Conservation (phyloP, 2,113 vertebrate species). For the Gymnocephalus cernua region DNA sequence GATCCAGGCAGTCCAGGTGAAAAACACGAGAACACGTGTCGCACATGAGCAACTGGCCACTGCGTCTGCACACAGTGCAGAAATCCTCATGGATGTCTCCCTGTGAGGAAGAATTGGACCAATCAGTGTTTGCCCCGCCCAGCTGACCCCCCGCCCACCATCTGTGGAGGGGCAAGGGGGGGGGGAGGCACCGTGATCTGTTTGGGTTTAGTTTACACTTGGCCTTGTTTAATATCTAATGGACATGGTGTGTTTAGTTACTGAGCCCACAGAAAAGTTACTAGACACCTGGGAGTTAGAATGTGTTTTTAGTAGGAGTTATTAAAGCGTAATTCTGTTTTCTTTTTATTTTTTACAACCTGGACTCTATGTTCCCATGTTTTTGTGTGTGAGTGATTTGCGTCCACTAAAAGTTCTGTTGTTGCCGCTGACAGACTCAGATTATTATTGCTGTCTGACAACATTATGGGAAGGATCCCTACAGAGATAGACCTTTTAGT, state of each 20-base stretch:
- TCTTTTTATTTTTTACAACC: no score
- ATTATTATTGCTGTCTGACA: no score
- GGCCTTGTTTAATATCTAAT: conserved; percentile 50
- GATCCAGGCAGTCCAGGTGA: conserved; percentile 99
- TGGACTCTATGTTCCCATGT: no score
- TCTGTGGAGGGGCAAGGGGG: conserved; percentile 45
- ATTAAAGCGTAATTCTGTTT: background rate
- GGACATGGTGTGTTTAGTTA: conserved; percentile 65
- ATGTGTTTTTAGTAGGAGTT: conserved; percentile 57
- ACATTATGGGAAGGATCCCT: no score
- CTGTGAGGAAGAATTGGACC: conserved; percentile 90
- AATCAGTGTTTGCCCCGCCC: conserved; percentile 82
- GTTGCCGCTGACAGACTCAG: no score
- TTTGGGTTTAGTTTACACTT: conserved; percentile 48
- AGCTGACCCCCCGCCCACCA: conserved; percentile 71
- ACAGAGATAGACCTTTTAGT: no score
- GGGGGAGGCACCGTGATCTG: conserved; percentile 57
- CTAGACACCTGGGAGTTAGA: conserved; percentile 49
- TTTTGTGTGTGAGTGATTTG: no score
- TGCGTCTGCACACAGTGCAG: conserved; percentile 99
- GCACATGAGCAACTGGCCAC: conserved; percentile 99
- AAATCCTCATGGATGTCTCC: conserved; percentile 99
- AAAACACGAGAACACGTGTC: conserved; percentile 99
- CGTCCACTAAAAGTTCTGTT: no score
- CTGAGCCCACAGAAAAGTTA: conserved; percentile 42